A percentile compares a stretch with the other conserved stretches of the same genome.
Conservation (phyloP, 2,113 vertebrate genomes). For the Symphodus melops region DNA sequence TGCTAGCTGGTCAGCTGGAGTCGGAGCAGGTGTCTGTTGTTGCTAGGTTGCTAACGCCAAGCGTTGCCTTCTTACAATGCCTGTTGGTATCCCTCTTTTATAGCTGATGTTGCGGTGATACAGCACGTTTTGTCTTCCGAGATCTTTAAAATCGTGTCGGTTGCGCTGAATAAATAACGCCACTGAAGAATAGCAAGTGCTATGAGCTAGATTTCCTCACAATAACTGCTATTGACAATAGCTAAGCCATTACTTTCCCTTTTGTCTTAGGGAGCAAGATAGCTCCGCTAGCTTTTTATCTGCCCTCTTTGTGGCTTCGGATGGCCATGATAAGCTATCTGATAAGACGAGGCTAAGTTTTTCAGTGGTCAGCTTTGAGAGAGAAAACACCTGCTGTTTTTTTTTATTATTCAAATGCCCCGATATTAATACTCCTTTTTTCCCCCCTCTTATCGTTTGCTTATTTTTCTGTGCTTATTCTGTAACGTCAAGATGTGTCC, state of each 20-base stretch:
- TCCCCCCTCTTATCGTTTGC: background rate
- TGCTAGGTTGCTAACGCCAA: conserved; percentile 78
- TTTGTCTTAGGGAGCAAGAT: conserved; percentile 77
- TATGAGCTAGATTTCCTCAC: conserved; percentile 34
- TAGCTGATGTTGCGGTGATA: conserved; percentile 33
- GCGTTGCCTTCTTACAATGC: conserved; percentile 66
- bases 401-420: conserved; percentile 1
- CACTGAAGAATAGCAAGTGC: conserved; percentile 29
- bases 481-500: background rate
- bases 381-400: conserved; percentile 13
- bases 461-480: conserved; percentile 18
- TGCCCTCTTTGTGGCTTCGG: conserved; percentile 74
- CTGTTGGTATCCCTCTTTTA: conserved; percentile 43
- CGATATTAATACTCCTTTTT: conserved; percentile 4
- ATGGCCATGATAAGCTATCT: conserved; percentile 48
- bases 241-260: conserved; percentile 82
- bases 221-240: conserved; percentile 71
- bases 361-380: background rate
- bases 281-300: conserved; percentile 72
- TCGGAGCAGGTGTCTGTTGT: conserved; percentile 79
- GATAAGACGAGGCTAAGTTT: conserved; percentile 46
- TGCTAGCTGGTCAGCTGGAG: conserved; percentile 81
- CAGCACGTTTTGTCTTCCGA: conserved; percentile 23
- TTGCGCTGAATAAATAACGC: background rate
- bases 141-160: background rate